Percentiles rank a stretch among this genome's conserved stretches.
phyloP scores from a whole-genome alignment of 2,888 invertebrate genomes.

The Yponomeuta cagnagella region DNA sequence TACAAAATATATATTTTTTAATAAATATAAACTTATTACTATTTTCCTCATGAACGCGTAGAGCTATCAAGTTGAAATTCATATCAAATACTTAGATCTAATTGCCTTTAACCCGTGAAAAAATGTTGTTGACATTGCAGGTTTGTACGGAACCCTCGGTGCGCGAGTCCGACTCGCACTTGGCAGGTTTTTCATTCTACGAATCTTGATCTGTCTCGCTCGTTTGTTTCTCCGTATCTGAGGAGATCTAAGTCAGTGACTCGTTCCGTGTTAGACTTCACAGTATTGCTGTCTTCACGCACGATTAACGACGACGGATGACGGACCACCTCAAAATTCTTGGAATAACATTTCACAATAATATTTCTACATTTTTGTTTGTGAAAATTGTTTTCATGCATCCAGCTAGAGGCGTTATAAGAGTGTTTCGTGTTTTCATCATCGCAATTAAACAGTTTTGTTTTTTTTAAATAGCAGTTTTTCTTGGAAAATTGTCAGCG shows the following conservation, averaged over 20 bases:
- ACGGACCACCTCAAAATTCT: conserved; percentile 12
- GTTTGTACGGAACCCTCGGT: too few species aligned
- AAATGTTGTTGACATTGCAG: too few species aligned
- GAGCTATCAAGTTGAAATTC: too few species aligned
- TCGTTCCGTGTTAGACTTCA: conserved; percentile 19
- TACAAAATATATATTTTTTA: too few species aligned
- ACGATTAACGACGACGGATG: conserved; percentile 37
- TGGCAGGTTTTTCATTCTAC: conserved; percentile 37
- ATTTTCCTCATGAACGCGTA: too few species aligned
- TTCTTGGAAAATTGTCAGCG: too few species aligned
- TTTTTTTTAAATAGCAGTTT: not conserved
- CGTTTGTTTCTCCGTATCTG: conserved; percentile 36
- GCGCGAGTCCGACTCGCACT: too few species aligned
- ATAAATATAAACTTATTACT: too few species aligned
- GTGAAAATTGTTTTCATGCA: not conserved
- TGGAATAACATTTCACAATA: not conserved
- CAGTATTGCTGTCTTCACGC: conserved; percentile 42
- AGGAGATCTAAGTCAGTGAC: conserved; percentile 5
- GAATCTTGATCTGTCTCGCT: conserved; percentile 28
- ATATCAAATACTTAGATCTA: too few species aligned
- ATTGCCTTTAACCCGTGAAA: too few species aligned
- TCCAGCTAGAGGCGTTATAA: not conserved
- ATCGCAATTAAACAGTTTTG: not conserved
- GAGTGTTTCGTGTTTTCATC: not conserved
- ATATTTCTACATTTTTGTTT: not conserved